Percentiles rank a stretch among this genome's conserved stretches.
Conservation (phyloP, 1,140 invertebrate genomes). For the Sinella curviseta region DNA sequence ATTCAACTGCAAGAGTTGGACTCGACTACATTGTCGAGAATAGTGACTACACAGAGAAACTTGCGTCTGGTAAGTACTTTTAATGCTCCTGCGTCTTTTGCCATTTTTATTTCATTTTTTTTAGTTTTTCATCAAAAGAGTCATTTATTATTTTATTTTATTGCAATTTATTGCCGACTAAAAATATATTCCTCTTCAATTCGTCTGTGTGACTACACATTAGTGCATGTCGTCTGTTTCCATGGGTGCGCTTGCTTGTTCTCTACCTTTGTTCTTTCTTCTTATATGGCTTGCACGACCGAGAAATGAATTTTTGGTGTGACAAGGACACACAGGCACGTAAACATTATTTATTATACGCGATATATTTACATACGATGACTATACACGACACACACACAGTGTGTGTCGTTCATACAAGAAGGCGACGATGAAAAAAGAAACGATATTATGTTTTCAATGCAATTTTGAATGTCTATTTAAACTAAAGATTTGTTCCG, state of each 20-base stretch:
- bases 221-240: no score
- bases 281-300: neutral
- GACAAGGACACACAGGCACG: neutral
- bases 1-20: conserved; percentile 64
- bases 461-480: no score
- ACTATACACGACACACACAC: no score
- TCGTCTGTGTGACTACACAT: no score
- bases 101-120: neutral
- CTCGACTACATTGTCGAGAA: conserved; percentile 92
- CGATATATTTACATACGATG: neutral
- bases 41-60: conserved; percentile 84
- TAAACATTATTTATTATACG: neutral
- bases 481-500: no score
- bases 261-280: no score
- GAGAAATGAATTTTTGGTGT: conserved; percentile 5
- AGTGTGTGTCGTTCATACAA: no score
- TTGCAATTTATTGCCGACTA: no score
- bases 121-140: neutral
- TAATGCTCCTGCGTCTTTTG: neutral
- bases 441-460: no score
- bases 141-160: no score
- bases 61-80: conserved; percentile 70
- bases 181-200: no score
- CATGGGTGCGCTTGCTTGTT: no score
- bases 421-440: neutral